phyloP scores from a whole-genome alignment of 1,140 invertebrate genomes.

The Megathymus violae region DNA sequence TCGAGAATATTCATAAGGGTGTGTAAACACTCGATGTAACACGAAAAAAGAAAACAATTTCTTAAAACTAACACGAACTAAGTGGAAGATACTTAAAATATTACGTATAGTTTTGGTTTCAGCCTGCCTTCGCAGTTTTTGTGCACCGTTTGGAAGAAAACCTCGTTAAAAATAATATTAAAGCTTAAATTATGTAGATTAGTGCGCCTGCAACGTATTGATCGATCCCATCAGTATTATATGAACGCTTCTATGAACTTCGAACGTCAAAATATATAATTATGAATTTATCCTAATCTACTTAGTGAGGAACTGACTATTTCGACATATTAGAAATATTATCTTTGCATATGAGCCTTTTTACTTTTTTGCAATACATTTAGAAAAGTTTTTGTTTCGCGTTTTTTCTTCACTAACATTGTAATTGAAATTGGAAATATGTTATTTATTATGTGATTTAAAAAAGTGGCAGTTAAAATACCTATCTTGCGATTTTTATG shows the following conservation, averaged over 20 bases:
- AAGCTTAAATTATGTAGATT: conserved; percentile 33
- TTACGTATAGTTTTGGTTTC: conserved; percentile 43
- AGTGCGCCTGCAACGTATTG: conserved; percentile 16
- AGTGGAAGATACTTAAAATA: conserved; percentile 38
- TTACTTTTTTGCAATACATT: conserved; percentile 10
- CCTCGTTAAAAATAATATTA: conserved; percentile 35
- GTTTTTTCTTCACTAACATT: not conserved
- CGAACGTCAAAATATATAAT: conserved; percentile 18
- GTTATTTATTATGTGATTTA: not conserved
- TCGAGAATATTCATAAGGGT: conserved; percentile 21
- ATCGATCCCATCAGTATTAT: conserved; percentile 15
- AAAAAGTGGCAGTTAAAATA: not conserved
- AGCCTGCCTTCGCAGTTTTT: conserved; percentile 25
- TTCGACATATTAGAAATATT: conserved; percentile 23
- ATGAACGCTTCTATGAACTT: conserved; percentile 33
- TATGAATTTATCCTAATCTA: conserved; percentile 28
- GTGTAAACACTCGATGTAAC: conserved; percentile 14
- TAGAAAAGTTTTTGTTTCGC: too few relatives aligned
- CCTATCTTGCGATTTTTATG: too few relatives aligned
- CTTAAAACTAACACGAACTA: conserved; percentile 45
- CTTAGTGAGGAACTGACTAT: conserved; percentile 37
- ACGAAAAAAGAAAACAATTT: conserved; percentile 1
- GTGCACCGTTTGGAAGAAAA: conserved; percentile 29
- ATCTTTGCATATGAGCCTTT: conserved; percentile 12
- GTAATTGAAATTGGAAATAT: not conserved